A percentile compares a stretch with the other conserved stretches of the same genome.
Conservation (phyloP, 2,113 vertebrate genomes). For the Crotophaga sulcirostris region DNA sequence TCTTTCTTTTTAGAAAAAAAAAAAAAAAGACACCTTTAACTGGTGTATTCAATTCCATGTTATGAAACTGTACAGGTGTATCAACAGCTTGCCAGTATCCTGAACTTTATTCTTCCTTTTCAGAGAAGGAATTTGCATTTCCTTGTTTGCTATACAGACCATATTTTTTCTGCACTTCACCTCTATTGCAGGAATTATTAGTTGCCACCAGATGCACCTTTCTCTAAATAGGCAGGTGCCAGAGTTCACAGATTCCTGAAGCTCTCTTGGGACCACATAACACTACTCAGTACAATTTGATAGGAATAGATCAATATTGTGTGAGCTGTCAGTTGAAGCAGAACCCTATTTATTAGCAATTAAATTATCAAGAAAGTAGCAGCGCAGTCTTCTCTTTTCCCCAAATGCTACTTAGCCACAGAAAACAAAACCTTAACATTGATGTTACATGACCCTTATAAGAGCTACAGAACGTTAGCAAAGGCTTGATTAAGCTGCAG, state of each 20-base stretch:
- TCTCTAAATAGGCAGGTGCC: background rate
- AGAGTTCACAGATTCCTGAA: background rate
- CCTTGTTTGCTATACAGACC: background rate
- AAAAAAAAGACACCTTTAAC: background rate
- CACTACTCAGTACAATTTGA: background rate
- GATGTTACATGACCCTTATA: too few species aligned
- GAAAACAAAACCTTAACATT: background rate
- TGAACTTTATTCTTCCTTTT: background rate
- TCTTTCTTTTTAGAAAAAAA: background rate
- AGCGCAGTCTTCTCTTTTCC: background rate
- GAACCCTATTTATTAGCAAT: background rate
- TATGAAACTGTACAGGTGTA: background rate
- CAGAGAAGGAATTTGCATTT: background rate
- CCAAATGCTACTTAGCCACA: background rate
- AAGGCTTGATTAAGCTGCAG: background rate
- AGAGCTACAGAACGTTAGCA: accelerated
- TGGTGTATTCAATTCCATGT: background rate
- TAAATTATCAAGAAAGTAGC: background rate
- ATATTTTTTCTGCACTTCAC: background rate
- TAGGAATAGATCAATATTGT: background rate
- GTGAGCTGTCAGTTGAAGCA: background rate
- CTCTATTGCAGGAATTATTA: accelerated
- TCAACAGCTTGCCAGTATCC: background rate
- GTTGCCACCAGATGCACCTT: background rate
- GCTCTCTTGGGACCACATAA: background rate